Percentiles rank a stretch among this genome's conserved stretches.
These are phyloP conservation scores for Phrynocephalus guinanensis DNA, from an alignment of 2,797 vertebrate genomes.

Conservation along the genomic window DNA sequence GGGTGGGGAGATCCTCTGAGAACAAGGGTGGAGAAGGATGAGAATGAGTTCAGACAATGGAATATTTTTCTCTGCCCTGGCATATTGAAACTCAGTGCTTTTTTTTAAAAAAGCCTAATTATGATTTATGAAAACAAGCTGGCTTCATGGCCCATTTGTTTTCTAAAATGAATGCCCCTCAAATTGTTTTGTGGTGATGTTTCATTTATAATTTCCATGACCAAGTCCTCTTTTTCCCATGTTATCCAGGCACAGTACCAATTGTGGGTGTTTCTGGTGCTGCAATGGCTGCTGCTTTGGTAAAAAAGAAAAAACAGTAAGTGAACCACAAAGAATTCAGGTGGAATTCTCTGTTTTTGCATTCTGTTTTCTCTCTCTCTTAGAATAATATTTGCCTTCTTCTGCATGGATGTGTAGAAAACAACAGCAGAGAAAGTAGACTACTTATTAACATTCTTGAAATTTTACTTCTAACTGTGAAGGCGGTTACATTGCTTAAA, in stretches of 20 bases:
- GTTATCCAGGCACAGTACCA: neutral
- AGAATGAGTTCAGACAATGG: neutral
- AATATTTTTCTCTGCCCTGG: neutral
- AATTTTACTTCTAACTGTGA: neutral
- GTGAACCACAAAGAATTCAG: neutral
- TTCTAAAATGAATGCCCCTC: neutral
- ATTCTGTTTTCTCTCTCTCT: neutral
- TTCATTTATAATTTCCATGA: conserved; percentile 2
- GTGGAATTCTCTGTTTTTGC: neutral
- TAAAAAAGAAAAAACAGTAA: conserved; percentile 2
- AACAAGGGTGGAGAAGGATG: neutral
- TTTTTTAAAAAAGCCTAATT: neutral
- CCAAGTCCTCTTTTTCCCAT: neutral
- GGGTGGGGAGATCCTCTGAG: neutral
- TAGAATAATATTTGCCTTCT: neutral
- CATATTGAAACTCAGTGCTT: neutral
- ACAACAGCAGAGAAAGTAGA: neutral
- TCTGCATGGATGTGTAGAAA: neutral
- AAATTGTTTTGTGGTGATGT: neutral
- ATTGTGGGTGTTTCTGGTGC: neutral
- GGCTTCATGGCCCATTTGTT: neutral
- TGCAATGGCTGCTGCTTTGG: neutral
- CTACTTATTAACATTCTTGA: neutral
- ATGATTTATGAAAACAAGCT: neutral
- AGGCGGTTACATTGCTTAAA: too few relatives aligned